Evolutionary conservation across 2,113 vertebrate genomes (phyloP).

Genomic region (Oxyura jamaicensis): DNA sequence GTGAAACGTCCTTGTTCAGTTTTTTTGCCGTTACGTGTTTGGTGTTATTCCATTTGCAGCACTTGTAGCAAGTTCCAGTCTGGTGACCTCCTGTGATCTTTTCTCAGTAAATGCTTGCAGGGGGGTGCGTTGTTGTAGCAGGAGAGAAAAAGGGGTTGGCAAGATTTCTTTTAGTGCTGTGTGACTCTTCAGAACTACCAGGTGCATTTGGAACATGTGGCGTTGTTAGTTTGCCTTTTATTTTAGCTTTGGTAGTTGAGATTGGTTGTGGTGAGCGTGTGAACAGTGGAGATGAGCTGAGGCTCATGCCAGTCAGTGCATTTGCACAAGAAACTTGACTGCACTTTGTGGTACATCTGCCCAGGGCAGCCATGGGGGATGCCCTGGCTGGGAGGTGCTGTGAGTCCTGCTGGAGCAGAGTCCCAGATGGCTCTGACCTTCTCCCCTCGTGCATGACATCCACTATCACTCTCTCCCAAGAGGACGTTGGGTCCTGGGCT

Average conservation of each 20-base stretch:
- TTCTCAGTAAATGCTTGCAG: neutral
- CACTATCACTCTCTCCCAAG: fast-evolving
- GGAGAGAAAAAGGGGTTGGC: neutral
- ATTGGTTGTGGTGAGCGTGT: neutral
- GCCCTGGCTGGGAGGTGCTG: neutral
- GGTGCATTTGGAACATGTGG: neutral
- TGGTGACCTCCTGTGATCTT: neutral
- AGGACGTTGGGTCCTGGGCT: neutral
- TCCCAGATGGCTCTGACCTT: neutral
- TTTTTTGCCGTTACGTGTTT: neutral
- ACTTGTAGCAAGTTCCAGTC: constrained; percentile 16
- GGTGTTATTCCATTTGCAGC: constrained; percentile 14
- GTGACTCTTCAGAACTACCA: neutral
- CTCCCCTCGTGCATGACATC: neutral
- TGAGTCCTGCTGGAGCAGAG: fast-evolving
- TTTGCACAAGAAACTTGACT: neutral
- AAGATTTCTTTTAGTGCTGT: neutral
- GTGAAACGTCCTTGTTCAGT: neutral
- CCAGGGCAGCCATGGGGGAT: neutral
- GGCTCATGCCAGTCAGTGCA: fast-evolving
- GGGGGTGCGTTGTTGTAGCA: neutral
- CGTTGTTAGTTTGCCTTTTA: neutral
- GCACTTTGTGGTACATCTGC: too few species aligned
- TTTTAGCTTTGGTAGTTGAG: fast-evolving
- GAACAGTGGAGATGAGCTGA: neutral